Base-by-base conservation (phyloP, 2,888 invertebrate species). In the Callinectes sapidus region DNA sequence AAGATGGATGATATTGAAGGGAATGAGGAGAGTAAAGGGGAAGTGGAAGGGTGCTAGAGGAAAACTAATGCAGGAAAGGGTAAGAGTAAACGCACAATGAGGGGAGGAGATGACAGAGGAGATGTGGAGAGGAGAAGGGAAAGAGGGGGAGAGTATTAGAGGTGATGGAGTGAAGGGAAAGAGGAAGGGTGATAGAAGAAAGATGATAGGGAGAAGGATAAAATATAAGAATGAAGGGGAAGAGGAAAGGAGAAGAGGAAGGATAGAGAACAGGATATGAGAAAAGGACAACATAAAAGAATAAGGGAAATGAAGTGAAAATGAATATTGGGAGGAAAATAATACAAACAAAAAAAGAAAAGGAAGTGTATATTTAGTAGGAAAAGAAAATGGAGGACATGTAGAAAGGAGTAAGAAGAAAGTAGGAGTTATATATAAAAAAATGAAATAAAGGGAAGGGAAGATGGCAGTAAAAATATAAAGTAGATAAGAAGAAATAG, bases 21-120 rank as follows among this genome's bases (percentile, higher is more conserved):
- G 28, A 66, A 89, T 0, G 54, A 66, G 54, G 89, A 89, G 89
- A 71, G 42, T 18, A 39, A 71, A 66, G 54, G 89, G 54, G 89
- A 89, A 39, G 54, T 39, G 54, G 71, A 89, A 66, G 89, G 54
- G 89, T n/a, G 35, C 35, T 6, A 35, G 89, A 61, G 89, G 28
- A 55, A 61, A 28, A 89, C 2, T 54, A 89, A 32, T 54, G 32
- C 28, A 28, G 18, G 28, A 88, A 16, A 88, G 55, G n/a, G 28
- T 8, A 32, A 88, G 1, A 54, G 88, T 1, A 54, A 88, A 5
- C 5, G 88, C 1, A 54, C 28, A n/a, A 88, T 48, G n/a, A 54
- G 48, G 88, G 48, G 88, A n/a, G 28, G 13, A 61, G 18, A 14
- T 23, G 88, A 54, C 3, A 18, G 2, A 71, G 71, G 71, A n/a